Evolutionary conservation across 1,140 invertebrate genomes (phyloP).

Genomic region (Heliconius hermathena): DNA sequence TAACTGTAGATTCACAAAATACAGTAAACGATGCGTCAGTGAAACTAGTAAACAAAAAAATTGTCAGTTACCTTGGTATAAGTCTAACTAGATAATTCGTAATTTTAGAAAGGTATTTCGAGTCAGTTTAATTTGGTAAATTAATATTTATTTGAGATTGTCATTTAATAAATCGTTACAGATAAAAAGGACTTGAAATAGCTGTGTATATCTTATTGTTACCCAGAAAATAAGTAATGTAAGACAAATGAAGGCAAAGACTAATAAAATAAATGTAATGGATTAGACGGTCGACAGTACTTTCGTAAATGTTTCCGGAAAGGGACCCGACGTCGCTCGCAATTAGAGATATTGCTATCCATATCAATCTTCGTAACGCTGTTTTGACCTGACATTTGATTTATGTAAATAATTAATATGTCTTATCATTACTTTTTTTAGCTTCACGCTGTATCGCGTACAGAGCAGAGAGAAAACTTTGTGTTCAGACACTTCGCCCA

Average conservation of each 20-base stretch:
- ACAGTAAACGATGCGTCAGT: no score
- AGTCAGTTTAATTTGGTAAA: no score
- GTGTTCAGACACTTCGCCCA: not conserved
- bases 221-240: not conserved
- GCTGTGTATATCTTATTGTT: no score
- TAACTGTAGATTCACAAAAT: no score
- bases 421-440: not conserved
- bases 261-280: slow-evolving; percentile 14
- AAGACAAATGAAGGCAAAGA: not conserved
- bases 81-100: no score
- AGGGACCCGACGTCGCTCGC: not conserved
- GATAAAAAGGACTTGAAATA: no score
- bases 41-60: no score
- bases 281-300: not conserved
- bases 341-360: not conserved
- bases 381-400: not conserved
- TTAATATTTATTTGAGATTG: no score
- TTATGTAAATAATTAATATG: not conserved
- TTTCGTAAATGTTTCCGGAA: not conserved
- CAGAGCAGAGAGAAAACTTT: not conserved
- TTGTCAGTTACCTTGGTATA: no score
- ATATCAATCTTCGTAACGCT: slow-evolving; percentile 2
- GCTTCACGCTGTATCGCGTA: not conserved
- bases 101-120: no score
- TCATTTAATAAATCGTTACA: no score